A percentile compares a stretch with the other conserved stretches of the same genome.
These are phyloP conservation scores for Chloropsis hardwickii DNA, from an alignment of 2,113 vertebrate genomes.

Conservation along the genomic window DNA sequence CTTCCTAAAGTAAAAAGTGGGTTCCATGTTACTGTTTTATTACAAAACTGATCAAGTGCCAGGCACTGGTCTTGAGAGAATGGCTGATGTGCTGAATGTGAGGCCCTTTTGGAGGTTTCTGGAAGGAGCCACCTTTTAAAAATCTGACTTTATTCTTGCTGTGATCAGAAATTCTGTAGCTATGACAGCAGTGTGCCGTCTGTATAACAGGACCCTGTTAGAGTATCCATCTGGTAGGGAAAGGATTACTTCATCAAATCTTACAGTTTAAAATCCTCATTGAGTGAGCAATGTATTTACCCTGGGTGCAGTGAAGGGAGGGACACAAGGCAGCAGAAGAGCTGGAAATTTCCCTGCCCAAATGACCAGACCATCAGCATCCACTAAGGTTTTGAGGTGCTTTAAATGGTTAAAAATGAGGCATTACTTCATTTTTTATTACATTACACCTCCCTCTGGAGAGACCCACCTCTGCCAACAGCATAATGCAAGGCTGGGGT, in stretches of 20 bases:
- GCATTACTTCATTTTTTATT: background rate
- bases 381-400: background rate
- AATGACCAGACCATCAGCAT: background rate
- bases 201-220: background rate
- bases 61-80: background rate
- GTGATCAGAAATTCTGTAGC: background rate
- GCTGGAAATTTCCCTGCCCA: background rate
- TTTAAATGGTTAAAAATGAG: background rate
- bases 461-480: background rate
- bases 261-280: background rate
- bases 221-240: background rate
- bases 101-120: background rate
- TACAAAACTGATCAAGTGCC: background rate
- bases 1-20: background rate
- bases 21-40: background rate
- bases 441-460: background rate
- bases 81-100: background rate
- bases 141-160: background rate
- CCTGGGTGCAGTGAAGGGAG: background rate
- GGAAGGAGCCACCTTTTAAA: background rate
- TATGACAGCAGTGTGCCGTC: background rate
- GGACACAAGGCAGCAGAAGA: background rate
- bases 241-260: background rate
- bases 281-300: fast-evolving
- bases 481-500: background rate